These are phyloP conservation scores for Hippocampus guttulatus DNA, from an alignment of 2,113 vertebrate species.

Conservation along the genomic window DNA sequence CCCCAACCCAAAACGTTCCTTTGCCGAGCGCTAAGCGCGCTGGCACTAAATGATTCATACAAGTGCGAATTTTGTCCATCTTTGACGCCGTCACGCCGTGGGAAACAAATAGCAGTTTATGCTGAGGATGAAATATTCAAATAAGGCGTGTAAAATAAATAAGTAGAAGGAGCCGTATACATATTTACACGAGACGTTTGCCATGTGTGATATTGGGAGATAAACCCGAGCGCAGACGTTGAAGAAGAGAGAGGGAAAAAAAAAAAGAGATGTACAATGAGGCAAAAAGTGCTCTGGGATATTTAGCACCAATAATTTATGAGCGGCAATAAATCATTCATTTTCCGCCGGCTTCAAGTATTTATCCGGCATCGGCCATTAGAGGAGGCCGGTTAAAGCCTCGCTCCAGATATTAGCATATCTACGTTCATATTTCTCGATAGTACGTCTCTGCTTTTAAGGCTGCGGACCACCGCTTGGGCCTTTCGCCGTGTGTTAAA, in stretches of 20 bases:
- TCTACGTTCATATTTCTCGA: neutral
- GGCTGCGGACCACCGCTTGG: conserved; percentile 67
- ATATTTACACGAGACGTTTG: conserved; percentile 75
- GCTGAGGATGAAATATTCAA: conserved; percentile 76
- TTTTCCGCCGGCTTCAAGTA: conserved; percentile 65
- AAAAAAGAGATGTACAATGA: conserved; percentile 74
- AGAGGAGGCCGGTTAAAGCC: conserved; percentile 27
- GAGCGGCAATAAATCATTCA: conserved; percentile 75
- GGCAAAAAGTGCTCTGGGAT: conserved; percentile 75
- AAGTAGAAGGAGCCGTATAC: conserved; percentile 75
- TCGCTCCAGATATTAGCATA: conserved; percentile 5
- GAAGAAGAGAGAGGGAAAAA: neutral
- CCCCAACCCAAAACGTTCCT: conserved; percentile 43
- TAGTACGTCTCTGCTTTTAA: conserved; percentile 10
- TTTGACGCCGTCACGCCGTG: conserved; percentile 68
- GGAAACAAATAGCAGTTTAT: conserved; percentile 75
- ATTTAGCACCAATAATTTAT: conserved; percentile 77
- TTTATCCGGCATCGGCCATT: conserved; percentile 73
- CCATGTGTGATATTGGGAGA: conserved; percentile 70
- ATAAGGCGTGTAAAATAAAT: conserved; percentile 77
- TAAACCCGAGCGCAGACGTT: conserved; percentile 72
- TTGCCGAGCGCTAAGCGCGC: conserved; percentile 60
- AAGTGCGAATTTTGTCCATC: conserved; percentile 63
- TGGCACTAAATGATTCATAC: conserved; percentile 69
- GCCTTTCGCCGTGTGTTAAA: conserved; percentile 63